phyloP scores from a whole-genome alignment of 1,140 invertebrate genomes.

The Nephotettix cincticeps region DNA sequence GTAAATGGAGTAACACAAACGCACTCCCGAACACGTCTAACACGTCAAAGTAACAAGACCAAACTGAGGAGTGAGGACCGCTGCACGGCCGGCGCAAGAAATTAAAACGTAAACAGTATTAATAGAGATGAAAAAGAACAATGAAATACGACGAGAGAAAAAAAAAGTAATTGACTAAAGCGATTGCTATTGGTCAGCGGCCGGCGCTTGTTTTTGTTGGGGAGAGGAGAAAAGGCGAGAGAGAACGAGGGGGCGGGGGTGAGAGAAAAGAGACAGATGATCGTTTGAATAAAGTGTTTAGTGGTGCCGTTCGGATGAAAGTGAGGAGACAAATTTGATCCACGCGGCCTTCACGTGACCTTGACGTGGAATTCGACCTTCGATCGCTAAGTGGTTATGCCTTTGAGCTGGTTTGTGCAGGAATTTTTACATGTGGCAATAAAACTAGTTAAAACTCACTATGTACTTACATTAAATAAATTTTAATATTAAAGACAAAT shows the following conservation, averaged over 20 bases:
- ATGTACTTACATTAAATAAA: too few species aligned
- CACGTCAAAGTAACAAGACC: too few species aligned
- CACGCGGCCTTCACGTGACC: background rate
- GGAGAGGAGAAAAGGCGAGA: constrained; percentile 25
- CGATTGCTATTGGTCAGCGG: constrained; percentile 23
- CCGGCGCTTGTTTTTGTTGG: constrained; percentile 24
- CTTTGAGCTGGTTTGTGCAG: too few species aligned
- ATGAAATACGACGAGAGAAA: constrained; percentile 21
- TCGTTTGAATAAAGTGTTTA: constrained; percentile 22
- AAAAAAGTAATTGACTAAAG: constrained; percentile 28
- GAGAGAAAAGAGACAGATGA: background rate
- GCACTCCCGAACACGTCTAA: too few species aligned
- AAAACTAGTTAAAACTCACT: too few species aligned
- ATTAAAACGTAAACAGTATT: constrained; percentile 28
- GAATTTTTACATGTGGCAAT: too few species aligned
- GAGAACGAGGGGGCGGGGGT: constrained; percentile 21
- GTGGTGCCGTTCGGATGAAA: constrained; percentile 3
- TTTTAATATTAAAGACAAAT: too few species aligned
- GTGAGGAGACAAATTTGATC: background rate
- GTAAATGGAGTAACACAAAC: too few species aligned
- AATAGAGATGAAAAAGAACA: constrained; percentile 26
- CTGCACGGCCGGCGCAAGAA: background rate
- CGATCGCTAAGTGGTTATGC: too few species aligned
- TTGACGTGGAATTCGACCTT: too few species aligned
- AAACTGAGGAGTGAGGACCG: background rate